Percentiles rank a stretch among this genome's conserved stretches.
These are phyloP conservation scores for Tragopan temminckii DNA, from an alignment of 2,797 vertebrate genomes.

Conservation along the genomic window DNA sequence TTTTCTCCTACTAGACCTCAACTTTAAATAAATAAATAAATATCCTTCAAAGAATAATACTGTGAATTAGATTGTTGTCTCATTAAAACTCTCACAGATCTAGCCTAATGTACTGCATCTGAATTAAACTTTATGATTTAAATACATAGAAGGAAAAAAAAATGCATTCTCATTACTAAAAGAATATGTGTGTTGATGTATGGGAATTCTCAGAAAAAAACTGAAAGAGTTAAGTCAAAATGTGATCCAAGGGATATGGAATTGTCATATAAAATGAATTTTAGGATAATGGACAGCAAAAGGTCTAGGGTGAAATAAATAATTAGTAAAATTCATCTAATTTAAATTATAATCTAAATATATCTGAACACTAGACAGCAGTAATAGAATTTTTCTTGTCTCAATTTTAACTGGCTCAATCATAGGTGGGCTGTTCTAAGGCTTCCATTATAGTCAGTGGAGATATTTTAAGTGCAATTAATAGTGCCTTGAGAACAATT, in stretches of 20 bases:
- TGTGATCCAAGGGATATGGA: neutral
- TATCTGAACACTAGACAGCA: neutral
- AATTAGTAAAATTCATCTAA: neutral
- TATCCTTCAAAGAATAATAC: neutral
- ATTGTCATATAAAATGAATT: neutral
- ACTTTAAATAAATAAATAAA: neutral
- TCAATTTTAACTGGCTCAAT: neutral
- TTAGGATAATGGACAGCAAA: neutral
- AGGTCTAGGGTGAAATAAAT: neutral
- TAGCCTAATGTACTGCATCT: neutral
- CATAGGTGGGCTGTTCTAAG: neutral
- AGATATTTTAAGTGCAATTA: neutral
- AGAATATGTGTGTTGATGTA: neutral
- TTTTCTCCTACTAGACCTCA: neutral
- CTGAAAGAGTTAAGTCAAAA: neutral
- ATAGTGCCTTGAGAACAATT: neutral
- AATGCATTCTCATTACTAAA: neutral
- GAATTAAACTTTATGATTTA: conserved; percentile 9
- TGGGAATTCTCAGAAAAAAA: neutral
- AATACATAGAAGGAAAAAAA: neutral
- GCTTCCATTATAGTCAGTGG: neutral
- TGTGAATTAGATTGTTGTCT: neutral
- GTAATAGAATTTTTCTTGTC: neutral
- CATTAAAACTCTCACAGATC: neutral
- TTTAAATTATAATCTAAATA: neutral